phyloP scores from a whole-genome alignment of 1,140 invertebrate genomes.

The Contarinia nasturtii region DNA sequence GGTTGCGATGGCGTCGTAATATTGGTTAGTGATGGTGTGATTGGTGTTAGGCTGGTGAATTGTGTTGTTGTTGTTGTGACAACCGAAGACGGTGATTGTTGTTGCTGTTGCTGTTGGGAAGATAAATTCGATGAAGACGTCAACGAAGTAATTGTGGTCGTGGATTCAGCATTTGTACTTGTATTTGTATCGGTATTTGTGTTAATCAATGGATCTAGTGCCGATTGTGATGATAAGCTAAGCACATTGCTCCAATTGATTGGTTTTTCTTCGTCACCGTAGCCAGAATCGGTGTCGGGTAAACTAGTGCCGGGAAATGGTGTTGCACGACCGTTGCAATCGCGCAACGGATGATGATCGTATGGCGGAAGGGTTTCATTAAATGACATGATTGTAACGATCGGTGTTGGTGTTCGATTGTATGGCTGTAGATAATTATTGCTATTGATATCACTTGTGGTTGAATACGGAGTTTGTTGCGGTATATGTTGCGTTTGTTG shows the following conservation, averaged over 20 bases:
- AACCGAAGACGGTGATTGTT: slow-evolving; percentile 6
- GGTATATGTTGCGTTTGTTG: slow-evolving; percentile 1
- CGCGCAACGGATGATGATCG: slow-evolving; percentile 27
- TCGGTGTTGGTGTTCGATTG: background rate
- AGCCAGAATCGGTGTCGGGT: slow-evolving; percentile 49
- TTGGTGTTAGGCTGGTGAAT: background rate
- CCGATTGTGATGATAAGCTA: slow-evolving; percentile 63
- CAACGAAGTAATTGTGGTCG: slow-evolving; percentile 6
- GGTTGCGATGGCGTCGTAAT: slow-evolving; percentile 12
- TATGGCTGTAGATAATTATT: background rate
- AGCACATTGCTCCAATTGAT: slow-evolving; percentile 84
- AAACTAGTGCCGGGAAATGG: slow-evolving; percentile 30
- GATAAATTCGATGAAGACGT: background rate
- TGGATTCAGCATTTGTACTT: slow-evolving; percentile 14
- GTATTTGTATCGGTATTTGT: slow-evolving; percentile 38
- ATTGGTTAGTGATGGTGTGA: slow-evolving; percentile 14
- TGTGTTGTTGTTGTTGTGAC: slow-evolving; percentile 16
- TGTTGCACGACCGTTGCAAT: slow-evolving; percentile 34
- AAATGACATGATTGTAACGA: background rate
- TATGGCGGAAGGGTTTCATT: slow-evolving; percentile 27
- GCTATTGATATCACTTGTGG: slow-evolving; percentile 1
- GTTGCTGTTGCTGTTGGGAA: slow-evolving; percentile 14
- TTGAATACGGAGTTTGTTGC: slow-evolving; percentile 1
- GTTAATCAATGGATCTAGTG: slow-evolving; percentile 64
- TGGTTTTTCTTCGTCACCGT: slow-evolving; percentile 58